phyloP scores from a whole-genome alignment of 2,113 vertebrate genomes.

The Oncorhynchus gorbuscha region DNA sequence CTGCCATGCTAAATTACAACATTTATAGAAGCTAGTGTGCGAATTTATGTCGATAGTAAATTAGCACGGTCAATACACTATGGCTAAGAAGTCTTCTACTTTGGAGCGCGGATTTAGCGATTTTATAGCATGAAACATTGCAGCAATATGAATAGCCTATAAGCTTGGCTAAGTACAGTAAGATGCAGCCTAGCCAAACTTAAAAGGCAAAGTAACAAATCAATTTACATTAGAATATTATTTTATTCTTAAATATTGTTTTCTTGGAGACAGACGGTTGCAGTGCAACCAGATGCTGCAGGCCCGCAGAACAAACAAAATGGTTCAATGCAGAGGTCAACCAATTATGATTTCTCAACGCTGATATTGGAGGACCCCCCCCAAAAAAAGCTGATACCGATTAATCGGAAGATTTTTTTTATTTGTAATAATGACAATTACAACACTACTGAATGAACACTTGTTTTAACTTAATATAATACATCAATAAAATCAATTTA shows the following conservation, averaged over 20 bases:
- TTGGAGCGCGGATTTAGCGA: neutral
- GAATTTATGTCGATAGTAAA: constrained; percentile 21
- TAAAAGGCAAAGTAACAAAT: constrained; percentile 2
- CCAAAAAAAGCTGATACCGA: no score
- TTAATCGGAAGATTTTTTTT: no score
- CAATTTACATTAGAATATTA: neutral
- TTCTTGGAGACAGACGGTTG: neutral
- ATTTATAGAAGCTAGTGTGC: no score
- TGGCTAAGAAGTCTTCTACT: constrained; percentile 15
- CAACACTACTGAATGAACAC: no score
- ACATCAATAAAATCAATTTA: no score
- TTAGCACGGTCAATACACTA: constrained; percentile 29
- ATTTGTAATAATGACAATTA: no score
- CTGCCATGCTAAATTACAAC: neutral
- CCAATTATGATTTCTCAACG: no score
- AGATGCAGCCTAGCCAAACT: neutral
- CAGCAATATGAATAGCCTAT: neutral
- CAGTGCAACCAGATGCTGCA: neutral
- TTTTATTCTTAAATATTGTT: neutral
- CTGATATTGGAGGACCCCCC: no score
- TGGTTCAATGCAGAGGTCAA: neutral
- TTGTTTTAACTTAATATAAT: no score
- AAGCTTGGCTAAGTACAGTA: neutral
- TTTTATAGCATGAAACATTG: neutral
- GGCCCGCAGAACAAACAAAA: neutral